These are phyloP conservation scores for Ormyrus labotus DNA, from an alignment of 2,888 invertebrate species.

Conservation along the genomic window DNA sequence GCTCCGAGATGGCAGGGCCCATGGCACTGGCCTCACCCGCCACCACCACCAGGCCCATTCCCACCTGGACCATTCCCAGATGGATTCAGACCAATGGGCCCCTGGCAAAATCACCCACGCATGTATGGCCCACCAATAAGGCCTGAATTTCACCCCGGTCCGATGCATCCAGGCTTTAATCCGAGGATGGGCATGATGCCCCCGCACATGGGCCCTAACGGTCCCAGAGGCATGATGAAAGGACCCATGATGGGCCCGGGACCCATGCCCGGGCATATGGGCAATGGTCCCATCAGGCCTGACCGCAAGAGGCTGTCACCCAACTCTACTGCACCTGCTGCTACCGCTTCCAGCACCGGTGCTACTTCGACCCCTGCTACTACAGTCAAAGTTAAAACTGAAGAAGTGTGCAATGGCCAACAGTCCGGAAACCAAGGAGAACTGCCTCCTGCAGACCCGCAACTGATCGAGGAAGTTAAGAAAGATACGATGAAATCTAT, in stretches of 20 bases:
- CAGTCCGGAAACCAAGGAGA: conserved; percentile 59
- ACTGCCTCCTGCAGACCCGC: conserved; percentile 75
- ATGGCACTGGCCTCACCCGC: conserved; percentile 71
- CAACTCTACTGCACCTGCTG: background rate
- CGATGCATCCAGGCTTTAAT: conserved; percentile 65
- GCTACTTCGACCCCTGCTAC: background rate
- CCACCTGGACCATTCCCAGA: conserved; percentile 67
- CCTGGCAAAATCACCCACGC: conserved; percentile 71
- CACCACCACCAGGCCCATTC: conserved; percentile 71
- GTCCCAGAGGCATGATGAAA: conserved; percentile 39
- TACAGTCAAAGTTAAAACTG: too few relatives aligned
- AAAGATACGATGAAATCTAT: conserved; percentile 87
- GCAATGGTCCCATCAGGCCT: conserved; percentile 40
- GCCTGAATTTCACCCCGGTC: conserved; percentile 66
- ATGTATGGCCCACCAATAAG: conserved; percentile 68
- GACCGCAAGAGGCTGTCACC: conserved; percentile 15
- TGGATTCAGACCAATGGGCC: conserved; percentile 67
- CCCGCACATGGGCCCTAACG: conserved; percentile 52
- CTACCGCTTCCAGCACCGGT: background rate
- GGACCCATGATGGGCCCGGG: conserved; percentile 62
- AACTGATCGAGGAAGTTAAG: conserved; percentile 78
- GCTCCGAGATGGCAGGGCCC: conserved; percentile 62
- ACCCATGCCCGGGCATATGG: conserved; percentile 60
- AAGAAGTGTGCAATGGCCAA: too few relatives aligned
- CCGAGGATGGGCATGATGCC: conserved; percentile 58